These are phyloP conservation scores for Hetaerina titia DNA, from an alignment of 2,888 invertebrate species.

Conservation along the genomic window DNA sequence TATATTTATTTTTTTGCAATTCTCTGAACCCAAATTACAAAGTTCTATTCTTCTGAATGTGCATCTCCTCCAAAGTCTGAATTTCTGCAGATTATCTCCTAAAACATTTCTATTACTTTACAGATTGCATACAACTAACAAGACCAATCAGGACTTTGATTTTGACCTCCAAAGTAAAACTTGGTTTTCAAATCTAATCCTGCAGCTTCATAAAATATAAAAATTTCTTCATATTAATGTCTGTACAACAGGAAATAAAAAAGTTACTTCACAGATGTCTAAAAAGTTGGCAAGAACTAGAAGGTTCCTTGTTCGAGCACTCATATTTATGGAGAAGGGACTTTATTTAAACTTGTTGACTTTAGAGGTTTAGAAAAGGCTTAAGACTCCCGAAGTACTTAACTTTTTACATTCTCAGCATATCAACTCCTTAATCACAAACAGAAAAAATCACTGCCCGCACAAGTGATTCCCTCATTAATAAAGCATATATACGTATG, in stretches of 20 bases:
- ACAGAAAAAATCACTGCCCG: slow-evolving; percentile 18
- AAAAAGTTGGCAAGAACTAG: slow-evolving; percentile 32
- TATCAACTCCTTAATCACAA: slow-evolving; percentile 28
- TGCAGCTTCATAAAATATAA: slow-evolving; percentile 43
- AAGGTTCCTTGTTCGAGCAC: neutral
- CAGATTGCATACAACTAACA: neutral
- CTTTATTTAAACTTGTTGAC: neutral
- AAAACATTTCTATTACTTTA: neutral
- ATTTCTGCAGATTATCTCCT: neutral
- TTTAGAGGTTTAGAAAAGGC: neutral
- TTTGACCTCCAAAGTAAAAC: neutral
- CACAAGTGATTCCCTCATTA: slow-evolving; percentile 16
- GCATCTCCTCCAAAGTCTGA: no score
- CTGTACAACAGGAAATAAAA: slow-evolving; percentile 45
- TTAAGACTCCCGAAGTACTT: neutral
- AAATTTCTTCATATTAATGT: slow-evolving; percentile 28
- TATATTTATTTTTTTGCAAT: neutral
- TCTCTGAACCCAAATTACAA: no score
- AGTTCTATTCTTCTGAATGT: no score
- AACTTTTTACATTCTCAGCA: neutral
- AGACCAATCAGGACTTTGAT: neutral
- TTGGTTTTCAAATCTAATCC: neutral
- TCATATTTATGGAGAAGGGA: neutral
- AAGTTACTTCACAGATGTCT: slow-evolving; percentile 17
- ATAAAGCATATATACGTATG: slow-evolving; percentile 43